Conservation (phyloP, 2,888 invertebrate genomes). For the Protodeltote pygarga region DNA sequence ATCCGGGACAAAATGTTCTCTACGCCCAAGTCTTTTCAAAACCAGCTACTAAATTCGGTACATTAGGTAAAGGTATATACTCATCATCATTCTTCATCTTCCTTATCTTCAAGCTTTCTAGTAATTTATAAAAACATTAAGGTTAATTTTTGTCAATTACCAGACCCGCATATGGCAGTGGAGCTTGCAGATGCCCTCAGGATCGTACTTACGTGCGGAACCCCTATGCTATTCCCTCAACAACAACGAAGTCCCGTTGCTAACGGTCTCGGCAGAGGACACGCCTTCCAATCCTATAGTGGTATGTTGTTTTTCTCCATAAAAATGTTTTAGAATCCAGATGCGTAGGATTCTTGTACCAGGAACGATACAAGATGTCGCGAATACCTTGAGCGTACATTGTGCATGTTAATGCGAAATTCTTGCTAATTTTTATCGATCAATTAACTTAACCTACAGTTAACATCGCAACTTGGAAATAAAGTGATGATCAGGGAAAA, state of each 20-base stretch:
- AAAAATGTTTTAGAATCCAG: conserved; percentile 20
- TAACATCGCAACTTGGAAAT: no score
- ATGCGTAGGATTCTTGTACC: conserved; percentile 17
- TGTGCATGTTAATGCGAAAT: conserved; percentile 32
- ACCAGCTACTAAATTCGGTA: no score
- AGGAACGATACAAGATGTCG: conserved; percentile 17
- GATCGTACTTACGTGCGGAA: conserved; percentile 89
- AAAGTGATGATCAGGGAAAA: no score
- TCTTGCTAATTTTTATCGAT: conserved; percentile 46
- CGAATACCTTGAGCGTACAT: conserved; percentile 9
- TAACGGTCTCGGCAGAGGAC: conserved; percentile 91
- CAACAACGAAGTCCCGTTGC: conserved; percentile 90
- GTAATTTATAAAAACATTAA: no score
- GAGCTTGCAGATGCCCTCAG: conserved; percentile 77
- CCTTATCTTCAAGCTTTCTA: no score
- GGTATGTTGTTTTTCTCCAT: conserved; percentile 64
- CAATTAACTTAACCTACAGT: conserved; percentile 30
- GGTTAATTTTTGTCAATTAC: conserved; percentile 24
- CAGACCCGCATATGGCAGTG: conserved; percentile 89
- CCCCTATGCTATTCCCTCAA: conserved; percentile 90
- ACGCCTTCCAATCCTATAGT: conserved; percentile 84
- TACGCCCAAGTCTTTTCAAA: no score
- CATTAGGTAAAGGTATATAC: no score
- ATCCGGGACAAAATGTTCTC: no score
- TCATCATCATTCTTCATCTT: no score